phyloP scores from a whole-genome alignment of 1,140 invertebrate genomes.

The Pomacea maculata region DNA sequence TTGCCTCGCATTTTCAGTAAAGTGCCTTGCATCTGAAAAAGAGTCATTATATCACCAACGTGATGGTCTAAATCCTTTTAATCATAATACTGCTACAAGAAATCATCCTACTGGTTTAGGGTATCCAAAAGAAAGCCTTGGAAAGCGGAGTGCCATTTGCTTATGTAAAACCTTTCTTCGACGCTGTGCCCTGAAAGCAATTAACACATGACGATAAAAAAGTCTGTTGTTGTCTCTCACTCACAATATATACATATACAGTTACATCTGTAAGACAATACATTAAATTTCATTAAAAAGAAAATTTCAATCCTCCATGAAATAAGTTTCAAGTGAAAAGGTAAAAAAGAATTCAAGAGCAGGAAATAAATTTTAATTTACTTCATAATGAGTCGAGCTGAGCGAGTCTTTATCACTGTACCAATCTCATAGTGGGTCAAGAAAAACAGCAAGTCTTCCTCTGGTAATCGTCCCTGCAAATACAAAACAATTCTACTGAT shows the following conservation, averaged over 20 bases:
- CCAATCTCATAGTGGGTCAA: constrained; percentile 76
- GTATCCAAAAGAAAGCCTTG: constrained; percentile 72
- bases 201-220: background rate
- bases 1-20: too few relatives aligned
- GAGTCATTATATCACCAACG: too few relatives aligned
- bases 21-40: too few relatives aligned
- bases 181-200: constrained; percentile 71
- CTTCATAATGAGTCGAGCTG: constrained; percentile 74
- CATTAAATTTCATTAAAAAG: background rate
- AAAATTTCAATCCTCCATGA: too few relatives aligned
- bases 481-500: background rate
- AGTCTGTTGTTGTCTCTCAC: background rate
- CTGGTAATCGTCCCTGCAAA: constrained; percentile 72
- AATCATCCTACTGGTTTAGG: constrained; percentile 63
- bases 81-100: too few relatives aligned
- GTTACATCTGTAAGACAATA: background rate
- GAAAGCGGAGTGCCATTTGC: constrained; percentile 73
- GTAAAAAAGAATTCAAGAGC: background rate
- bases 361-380: constrained; percentile 59
- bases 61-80: too few relatives aligned
- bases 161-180: constrained; percentile 70
- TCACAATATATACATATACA: too few relatives aligned
- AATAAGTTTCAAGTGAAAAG: background rate
- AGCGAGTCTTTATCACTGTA: constrained; percentile 69
- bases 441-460: constrained; percentile 75